Evolutionary conservation across 2,888 invertebrate genomes (phyloP).

Genomic region (Eulithis prunata): DNA sequence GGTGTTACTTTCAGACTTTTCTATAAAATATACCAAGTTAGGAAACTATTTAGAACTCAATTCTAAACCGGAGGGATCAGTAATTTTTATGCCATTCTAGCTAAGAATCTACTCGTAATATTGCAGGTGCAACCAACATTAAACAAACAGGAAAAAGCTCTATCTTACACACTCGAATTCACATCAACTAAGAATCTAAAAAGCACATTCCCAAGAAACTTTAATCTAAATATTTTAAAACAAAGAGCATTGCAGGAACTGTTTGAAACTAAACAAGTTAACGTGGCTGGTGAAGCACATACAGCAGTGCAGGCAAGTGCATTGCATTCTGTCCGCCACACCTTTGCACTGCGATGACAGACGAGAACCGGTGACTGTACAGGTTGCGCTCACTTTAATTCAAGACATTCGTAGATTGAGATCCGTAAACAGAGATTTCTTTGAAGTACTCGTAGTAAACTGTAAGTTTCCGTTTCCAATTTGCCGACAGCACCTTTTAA

Average conservation of each 20-base stretch:
- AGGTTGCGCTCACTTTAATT: neutral
- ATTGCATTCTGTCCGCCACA: slow-evolving; percentile 49
- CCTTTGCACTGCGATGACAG: slow-evolving; percentile 46
- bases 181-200: neutral
- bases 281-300: slow-evolving; percentile 37
- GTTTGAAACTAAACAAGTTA: slow-evolving; percentile 50
- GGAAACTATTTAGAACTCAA: too few species aligned
- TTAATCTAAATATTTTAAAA: slow-evolving; percentile 21
- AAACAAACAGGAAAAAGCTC: too few species aligned
- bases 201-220: slow-evolving; percentile 32
- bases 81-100: too few species aligned
- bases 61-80: too few species aligned
- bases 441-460: slow-evolving; percentile 11
- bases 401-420: neutral
- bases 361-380: slow-evolving; percentile 33
- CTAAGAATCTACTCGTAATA: too few species aligned
- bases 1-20: too few species aligned
- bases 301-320: slow-evolving; percentile 36
- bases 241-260: slow-evolving; percentile 44
- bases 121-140: too few species aligned
- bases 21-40: too few species aligned
- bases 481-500: neutral
- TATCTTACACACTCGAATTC: neutral
- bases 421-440: slow-evolving; percentile 8
- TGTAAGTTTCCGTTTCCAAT: slow-evolving; percentile 12